Percentiles rank a stretch among this genome's conserved stretches.
Conservation (phyloP, 2,888 invertebrate genomes). For the Heliconius erato region DNA sequence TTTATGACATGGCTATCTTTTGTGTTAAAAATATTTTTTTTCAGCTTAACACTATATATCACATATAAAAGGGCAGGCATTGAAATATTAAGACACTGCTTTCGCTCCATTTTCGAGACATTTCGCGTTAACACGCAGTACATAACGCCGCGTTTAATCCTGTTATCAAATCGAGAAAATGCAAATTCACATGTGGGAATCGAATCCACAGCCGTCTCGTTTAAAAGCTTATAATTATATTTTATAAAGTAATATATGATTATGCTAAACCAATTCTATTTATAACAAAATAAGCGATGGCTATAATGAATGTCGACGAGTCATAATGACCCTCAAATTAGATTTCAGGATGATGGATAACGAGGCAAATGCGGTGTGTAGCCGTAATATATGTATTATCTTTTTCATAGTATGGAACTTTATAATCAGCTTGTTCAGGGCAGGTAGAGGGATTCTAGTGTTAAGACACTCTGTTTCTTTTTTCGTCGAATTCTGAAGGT, state of each 20-base stretch:
- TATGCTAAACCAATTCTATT: constrained; percentile 31
- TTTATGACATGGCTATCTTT: neutral
- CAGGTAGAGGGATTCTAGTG: too few relatives aligned
- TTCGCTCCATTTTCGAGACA: too few relatives aligned
- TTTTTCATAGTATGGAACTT: neutral
- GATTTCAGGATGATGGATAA: constrained; percentile 52
- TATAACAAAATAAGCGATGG: constrained; percentile 46
- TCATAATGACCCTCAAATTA: constrained; percentile 59
- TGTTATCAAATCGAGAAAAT: neutral
- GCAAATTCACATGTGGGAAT: neutral
- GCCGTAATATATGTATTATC: constrained; percentile 53
- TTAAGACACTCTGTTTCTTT: too few relatives aligned
- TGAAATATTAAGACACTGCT: too few relatives aligned
- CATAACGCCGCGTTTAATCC: neutral
- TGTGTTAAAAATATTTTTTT: neutral
- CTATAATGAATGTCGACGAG: constrained; percentile 50
- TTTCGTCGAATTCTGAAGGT: too few relatives aligned
- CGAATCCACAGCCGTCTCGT: neutral
- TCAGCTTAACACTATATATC: neutral
- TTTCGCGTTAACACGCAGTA: too few relatives aligned
- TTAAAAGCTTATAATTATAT: neutral
- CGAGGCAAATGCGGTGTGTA: constrained; percentile 51
- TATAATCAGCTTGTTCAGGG: too few relatives aligned
- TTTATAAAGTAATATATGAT: neutral
- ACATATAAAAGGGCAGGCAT: too few relatives aligned